These are phyloP conservation scores for Hylaea fasciaria DNA, from an alignment of 2,888 invertebrate genomes.

Conservation along the genomic window DNA sequence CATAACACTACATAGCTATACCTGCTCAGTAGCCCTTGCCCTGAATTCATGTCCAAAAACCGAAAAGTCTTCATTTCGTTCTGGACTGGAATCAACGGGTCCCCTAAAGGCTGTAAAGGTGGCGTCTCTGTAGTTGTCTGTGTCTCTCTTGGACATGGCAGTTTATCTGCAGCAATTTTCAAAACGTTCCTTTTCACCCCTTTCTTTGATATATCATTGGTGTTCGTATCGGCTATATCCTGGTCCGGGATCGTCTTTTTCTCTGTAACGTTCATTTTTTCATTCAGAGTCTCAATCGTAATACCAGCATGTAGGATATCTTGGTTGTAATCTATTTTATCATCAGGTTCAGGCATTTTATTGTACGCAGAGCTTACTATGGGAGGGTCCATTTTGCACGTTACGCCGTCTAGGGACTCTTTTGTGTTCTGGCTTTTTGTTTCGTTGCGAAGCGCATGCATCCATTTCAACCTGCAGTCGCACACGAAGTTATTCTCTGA, in stretches of 20 bases:
- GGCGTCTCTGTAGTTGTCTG: slow-evolving; percentile 70
- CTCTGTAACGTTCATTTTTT: slow-evolving; percentile 67
- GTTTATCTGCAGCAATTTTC: slow-evolving; percentile 72
- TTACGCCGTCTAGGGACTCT: slow-evolving; percentile 88
- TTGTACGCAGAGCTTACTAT: slow-evolving; percentile 79
- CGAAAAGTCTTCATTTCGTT: slow-evolving; percentile 81
- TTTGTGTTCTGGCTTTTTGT: slow-evolving; percentile 89
- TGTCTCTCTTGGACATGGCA: slow-evolving; percentile 73
- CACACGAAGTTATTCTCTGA: slow-evolving; percentile 93
- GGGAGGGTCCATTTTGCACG: slow-evolving; percentile 87
- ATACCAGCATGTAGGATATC: slow-evolving; percentile 70
- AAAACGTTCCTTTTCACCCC: slow-evolving; percentile 68
- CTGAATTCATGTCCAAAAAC: slow-evolving; percentile 69
- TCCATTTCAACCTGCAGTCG: slow-evolving; percentile 93
- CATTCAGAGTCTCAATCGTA: slow-evolving; percentile 68
- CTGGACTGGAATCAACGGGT: slow-evolving; percentile 76
- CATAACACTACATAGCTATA: slow-evolving; percentile 58
- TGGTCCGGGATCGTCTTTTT: slow-evolving; percentile 59
- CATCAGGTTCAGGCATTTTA: slow-evolving; percentile 69
- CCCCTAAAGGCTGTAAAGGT: slow-evolving; percentile 62
- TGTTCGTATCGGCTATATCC: slow-evolving; percentile 53
- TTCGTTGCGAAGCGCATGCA: slow-evolving; percentile 89
- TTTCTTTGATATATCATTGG: slow-evolving; percentile 64
- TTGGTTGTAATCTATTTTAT: slow-evolving; percentile 69
- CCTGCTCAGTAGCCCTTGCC: slow-evolving; percentile 45